A percentile compares a stretch with the other conserved stretches of the same genome.
Evolutionary conservation across 2,888 invertebrate species (phyloP).

Genomic region (Cosmia pyralina): DNA sequence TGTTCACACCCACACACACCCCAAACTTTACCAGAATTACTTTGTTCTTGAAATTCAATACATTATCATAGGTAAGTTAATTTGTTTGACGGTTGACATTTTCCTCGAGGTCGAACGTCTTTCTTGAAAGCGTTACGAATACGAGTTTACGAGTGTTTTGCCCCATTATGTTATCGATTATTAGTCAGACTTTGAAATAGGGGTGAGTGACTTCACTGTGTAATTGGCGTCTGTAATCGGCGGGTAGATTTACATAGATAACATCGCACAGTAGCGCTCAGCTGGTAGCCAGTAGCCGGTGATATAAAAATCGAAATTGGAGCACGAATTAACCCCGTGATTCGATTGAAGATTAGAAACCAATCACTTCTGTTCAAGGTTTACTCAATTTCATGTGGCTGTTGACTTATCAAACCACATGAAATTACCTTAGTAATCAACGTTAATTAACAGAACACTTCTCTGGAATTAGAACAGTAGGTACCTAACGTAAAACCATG

Average conservation of each 20-base stretch:
- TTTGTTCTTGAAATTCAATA: slow-evolving; percentile 52
- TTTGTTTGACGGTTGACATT: slow-evolving; percentile 66
- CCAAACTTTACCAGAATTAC: slow-evolving; percentile 37
- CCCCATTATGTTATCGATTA: slow-evolving; percentile 72
- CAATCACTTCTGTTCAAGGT: slow-evolving; percentile 49
- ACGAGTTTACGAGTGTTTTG: slow-evolving; percentile 58
- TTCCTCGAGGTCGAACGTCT: slow-evolving; percentile 63
- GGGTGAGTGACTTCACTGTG: slow-evolving; percentile 76
- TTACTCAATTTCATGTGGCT: slow-evolving; percentile 7
- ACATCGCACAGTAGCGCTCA: slow-evolving; percentile 63
- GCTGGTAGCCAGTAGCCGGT: slow-evolving; percentile 30
- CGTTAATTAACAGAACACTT: slow-evolving; percentile 18
- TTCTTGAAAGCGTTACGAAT: slow-evolving; percentile 64
- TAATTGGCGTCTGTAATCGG: slow-evolving; percentile 68
- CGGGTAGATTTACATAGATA: slow-evolving; percentile 74
- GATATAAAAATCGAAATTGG: slow-evolving; percentile 57
- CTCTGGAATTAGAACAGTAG: no score
- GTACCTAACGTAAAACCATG: background rate
- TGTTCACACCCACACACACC: slow-evolving; percentile 57
- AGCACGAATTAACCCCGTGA: slow-evolving; percentile 53
- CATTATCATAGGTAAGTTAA: slow-evolving; percentile 33
- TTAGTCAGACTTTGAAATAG: slow-evolving; percentile 68
- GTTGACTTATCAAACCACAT: no score
- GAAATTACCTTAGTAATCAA: background rate
- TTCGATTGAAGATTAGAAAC: slow-evolving; percentile 40